These are phyloP conservation scores for Carapus acus DNA, from an alignment of 2,797 vertebrate genomes.

Conservation along the genomic window DNA sequence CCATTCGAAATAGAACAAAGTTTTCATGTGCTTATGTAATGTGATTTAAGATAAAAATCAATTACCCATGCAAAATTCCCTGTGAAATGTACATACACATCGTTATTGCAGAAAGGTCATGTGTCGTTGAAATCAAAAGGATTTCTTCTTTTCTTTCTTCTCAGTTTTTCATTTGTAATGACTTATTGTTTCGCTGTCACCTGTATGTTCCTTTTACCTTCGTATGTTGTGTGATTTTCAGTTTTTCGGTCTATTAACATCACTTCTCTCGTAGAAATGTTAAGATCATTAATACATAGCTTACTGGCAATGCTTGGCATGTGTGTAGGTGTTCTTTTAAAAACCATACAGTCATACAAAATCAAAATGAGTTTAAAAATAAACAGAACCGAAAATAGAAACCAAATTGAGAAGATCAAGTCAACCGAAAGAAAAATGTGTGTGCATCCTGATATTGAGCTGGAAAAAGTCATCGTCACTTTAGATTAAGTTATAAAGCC, in stretches of 20 bases:
- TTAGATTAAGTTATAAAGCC: constrained; percentile 60
- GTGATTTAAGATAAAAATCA: constrained; percentile 75
- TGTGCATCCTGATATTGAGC: constrained; percentile 67
- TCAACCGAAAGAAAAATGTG: constrained; percentile 56
- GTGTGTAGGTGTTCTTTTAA: constrained; percentile 56
- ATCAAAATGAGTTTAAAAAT: constrained; percentile 68
- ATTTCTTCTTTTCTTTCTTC: constrained; percentile 36
- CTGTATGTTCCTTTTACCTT: constrained; percentile 24
- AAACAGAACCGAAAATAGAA: constrained; percentile 46
- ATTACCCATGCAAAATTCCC: constrained; percentile 87
- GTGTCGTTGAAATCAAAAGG: constrained; percentile 73
- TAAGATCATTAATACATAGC: constrained; percentile 45
- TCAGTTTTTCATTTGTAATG: constrained; percentile 37
- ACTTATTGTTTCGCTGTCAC: constrained; percentile 46
- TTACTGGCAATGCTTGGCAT: constrained; percentile 55
- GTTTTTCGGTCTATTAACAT: constrained; percentile 59
- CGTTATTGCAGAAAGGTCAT: constrained; percentile 87
- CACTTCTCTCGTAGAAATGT: constrained; percentile 42
- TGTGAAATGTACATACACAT: constrained; percentile 84
- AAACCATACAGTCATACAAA: constrained; percentile 70
- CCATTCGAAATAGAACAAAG: constrained; percentile 76
- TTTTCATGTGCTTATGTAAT: constrained; percentile 71
- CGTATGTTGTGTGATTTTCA: constrained; percentile 46
- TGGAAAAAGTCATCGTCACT: constrained; percentile 50
- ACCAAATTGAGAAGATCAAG: constrained; percentile 61